Conservation (phyloP, 1,140 invertebrate genomes). For the Drosophila asahinai region DNA sequence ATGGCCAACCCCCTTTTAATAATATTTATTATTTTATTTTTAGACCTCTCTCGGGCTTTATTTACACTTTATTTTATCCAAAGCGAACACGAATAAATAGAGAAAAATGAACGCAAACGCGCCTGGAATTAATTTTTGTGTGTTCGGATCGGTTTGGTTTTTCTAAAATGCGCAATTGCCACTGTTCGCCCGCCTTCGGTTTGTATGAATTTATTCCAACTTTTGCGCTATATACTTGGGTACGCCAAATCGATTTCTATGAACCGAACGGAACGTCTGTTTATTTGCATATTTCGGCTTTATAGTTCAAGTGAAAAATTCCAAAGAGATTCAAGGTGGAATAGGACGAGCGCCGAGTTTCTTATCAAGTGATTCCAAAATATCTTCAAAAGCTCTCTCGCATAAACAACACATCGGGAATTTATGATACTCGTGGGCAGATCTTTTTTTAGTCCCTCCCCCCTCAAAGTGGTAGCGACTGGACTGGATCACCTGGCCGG, state of each 20-base stretch:
- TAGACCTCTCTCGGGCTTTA: slow-evolving; percentile 36
- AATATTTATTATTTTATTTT: slow-evolving; percentile 52
- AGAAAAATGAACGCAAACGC: slow-evolving; percentile 56
- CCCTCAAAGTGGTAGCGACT: slow-evolving; percentile 2
- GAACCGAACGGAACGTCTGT: slow-evolving; percentile 29
- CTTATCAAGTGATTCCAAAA: slow-evolving; percentile 33
- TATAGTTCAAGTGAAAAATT: slow-evolving; percentile 45
- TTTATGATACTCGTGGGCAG: slow-evolving; percentile 32
- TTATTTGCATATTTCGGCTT: slow-evolving; percentile 54
- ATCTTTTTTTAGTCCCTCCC: slow-evolving; percentile 24
- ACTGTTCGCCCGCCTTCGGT: slow-evolving; percentile 17
- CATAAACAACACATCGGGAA: slow-evolving; percentile 17
- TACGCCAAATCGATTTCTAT: slow-evolving; percentile 45
- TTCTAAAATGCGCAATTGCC: slow-evolving; percentile 70
- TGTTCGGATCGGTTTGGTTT: slow-evolving; percentile 32
- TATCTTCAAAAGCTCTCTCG: slow-evolving; percentile 10
- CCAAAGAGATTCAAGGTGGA: slow-evolving; percentile 43
- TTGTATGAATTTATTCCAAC: slow-evolving; percentile 60
- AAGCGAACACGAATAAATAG: slow-evolving; percentile 10
- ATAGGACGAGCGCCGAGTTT: slow-evolving; percentile 9
- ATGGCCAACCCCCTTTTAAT: slow-evolving; percentile 11
- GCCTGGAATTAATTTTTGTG: slow-evolving; percentile 64
- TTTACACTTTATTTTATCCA: slow-evolving; percentile 56
- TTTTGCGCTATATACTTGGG: slow-evolving; percentile 47
- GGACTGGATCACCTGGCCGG: slow-evolving; percentile 23